Conservation (phyloP, 2,888 invertebrate genomes). For the Hypolimnas misippus region DNA sequence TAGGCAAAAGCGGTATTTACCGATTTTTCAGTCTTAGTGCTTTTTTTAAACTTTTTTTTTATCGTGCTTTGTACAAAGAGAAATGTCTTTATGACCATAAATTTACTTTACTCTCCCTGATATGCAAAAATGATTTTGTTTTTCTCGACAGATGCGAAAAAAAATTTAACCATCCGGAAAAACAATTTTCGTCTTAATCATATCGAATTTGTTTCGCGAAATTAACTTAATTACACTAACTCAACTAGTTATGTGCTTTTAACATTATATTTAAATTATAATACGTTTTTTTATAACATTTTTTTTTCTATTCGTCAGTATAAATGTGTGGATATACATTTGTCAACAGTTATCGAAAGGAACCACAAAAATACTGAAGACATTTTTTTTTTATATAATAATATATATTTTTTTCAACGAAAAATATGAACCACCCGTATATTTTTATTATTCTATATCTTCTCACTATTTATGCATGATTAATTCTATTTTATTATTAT, state of each 20-base stretch:
- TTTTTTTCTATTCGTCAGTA: conserved; percentile 17
- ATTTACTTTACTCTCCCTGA: conserved; percentile 40
- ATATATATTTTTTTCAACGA: conserved; percentile 49
- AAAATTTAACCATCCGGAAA: conserved; percentile 10
- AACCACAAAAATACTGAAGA: conserved; percentile 48
- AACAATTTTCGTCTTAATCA: conserved; percentile 19
- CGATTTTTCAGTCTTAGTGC: conserved; percentile 81
- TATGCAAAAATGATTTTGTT: conserved; percentile 40
- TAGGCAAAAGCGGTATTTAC: conserved; percentile 64
- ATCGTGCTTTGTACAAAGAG: conserved; percentile 59
- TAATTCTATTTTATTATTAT: conserved; percentile 56
- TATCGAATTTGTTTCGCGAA: conserved; percentile 1
- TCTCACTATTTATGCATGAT: conserved; percentile 73
- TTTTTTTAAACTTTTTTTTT: conserved; percentile 64
- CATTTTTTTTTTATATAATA: conserved; percentile 47
- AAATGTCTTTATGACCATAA: conserved; percentile 55
- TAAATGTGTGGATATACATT: conserved; percentile 8
- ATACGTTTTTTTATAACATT: conserved; percentile 15
- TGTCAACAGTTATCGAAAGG: conserved; percentile 22
- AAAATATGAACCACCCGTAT: conserved; percentile 76
- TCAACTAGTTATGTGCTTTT: conserved; percentile 51
- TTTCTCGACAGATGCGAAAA: conserved; percentile 24
- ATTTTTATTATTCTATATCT: conserved; percentile 61
- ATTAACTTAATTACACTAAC: conserved; percentile 48
- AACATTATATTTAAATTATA: conserved; percentile 39